These are phyloP conservation scores for Drosophila pseudotalamancana DNA, from an alignment of 2,888 invertebrate genomes.

Conservation along the genomic window DNA sequence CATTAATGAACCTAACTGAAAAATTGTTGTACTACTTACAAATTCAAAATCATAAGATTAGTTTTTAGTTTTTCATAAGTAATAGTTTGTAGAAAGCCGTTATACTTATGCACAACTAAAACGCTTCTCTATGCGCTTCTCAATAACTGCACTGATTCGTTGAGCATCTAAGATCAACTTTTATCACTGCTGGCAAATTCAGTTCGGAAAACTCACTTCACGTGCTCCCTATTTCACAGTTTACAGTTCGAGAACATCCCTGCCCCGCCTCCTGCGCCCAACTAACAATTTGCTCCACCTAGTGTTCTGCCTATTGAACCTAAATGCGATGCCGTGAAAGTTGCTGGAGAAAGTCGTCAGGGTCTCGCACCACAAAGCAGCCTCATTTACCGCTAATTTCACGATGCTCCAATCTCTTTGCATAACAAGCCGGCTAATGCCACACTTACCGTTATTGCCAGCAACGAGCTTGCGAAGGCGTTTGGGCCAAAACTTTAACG, in stretches of 20 bases:
- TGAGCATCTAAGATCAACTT: not conserved
- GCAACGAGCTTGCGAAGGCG: slow-evolving; percentile 40
- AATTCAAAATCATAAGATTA: too few species aligned
- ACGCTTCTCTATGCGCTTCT: not conserved
- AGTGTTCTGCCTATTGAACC: slow-evolving; percentile 53
- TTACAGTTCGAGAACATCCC: slow-evolving; percentile 53
- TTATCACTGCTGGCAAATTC: not conserved
- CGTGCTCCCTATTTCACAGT: slow-evolving; percentile 58
- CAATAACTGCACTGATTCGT: not conserved
- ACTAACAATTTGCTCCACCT: slow-evolving; percentile 2
- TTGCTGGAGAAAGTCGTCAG: slow-evolving; percentile 12
- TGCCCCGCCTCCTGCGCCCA: not conserved
- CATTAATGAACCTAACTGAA: too few species aligned
- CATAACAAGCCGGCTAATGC: slow-evolving; percentile 67
- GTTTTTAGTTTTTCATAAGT: too few species aligned
- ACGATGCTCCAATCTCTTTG: slow-evolving; percentile 62
- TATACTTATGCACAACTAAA: not conserved
- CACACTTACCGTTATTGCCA: slow-evolving; percentile 69
- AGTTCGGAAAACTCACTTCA: not conserved
- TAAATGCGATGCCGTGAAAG: slow-evolving; percentile 42
- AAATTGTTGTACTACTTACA: too few species aligned
- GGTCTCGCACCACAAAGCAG: slow-evolving; percentile 66
- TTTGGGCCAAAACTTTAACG: slow-evolving; percentile 36
- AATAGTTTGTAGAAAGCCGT: too few species aligned
- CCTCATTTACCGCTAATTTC: slow-evolving; percentile 76